Base-by-base conservation (phyloP, 2,797 vertebrate species). In the Coccyzus lansbergi region DNA sequence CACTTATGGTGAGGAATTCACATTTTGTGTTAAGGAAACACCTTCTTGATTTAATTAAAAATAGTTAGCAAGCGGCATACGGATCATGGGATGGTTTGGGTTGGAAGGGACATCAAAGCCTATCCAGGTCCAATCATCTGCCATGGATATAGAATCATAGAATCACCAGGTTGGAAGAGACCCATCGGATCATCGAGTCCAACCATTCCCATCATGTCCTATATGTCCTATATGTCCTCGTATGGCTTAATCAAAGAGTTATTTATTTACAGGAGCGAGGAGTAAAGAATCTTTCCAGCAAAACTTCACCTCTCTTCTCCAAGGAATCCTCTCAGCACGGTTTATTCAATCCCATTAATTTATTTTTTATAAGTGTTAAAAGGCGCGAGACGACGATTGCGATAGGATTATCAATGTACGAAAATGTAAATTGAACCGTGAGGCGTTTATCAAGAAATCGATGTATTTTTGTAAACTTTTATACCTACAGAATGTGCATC, bases 401-500 rank as follows among this genome's bases (percentile, higher is more conserved):
- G 96, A 95, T 95, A 89, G 85, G 95, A 94, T 90, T 93, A 65
- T 93, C n/a, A 95, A 91, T 97, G 90, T 97, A 97, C 97, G 77
- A 93, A 97, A 96, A 94, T 97, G 94, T 96, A 97, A 96, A 95
- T 96, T 96, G 97, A 97, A 96, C 92, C 93, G 83, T 82, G 95
- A 96, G 95, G 56, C 55, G 91, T 94, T 97, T 98, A 86, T 95
- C 92, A 95, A 93, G 91, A 97, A 97, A 97, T 97, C 4, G 15
- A 88, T 94, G 94, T 97, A 97, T 97, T 97, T 97, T 97, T 96
- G 93, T 92, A 95, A 97, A 93, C 83, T 97, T 98, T 97, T 97
- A 90, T 97, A 96, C 78, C 89, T 96, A 94, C 83, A 96, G 81
- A 97, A 96, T 94, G 34, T 97, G 86, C 92, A 87, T 96, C 95